These are phyloP conservation scores for Omphaloscelis lunosa DNA, from an alignment of 2,888 invertebrate species.

Conservation along the genomic window DNA sequence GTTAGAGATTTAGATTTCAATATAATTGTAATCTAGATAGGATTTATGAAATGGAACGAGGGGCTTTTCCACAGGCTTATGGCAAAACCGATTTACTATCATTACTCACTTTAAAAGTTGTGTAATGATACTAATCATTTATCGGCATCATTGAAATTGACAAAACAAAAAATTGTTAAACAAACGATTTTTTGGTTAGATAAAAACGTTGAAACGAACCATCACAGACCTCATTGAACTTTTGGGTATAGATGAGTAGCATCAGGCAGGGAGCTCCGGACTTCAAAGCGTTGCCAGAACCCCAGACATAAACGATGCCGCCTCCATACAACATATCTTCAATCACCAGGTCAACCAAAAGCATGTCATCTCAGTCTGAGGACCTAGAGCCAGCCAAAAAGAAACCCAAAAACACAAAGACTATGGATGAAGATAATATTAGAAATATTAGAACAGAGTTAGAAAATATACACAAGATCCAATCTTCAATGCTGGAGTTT, in stretches of 20 bases:
- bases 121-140: background rate
- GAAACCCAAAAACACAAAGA: background rate
- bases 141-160: background rate
- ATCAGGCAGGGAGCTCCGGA: background rate
- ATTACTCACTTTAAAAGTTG: background rate
- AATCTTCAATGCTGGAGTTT: background rate
- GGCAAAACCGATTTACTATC: background rate
- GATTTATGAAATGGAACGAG: constrained; percentile 56
- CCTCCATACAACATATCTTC: background rate
- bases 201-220: constrained; percentile 1
- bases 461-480: background rate
- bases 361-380: background rate
- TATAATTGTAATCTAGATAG: constrained; percentile 64
- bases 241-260: constrained; percentile 1
- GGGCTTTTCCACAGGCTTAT: constrained; percentile 50
- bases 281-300: background rate
- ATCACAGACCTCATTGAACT: background rate
- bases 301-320: background rate
- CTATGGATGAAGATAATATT: background rate
- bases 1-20: constrained; percentile 49
- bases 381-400: constrained; percentile 14
- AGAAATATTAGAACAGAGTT: background rate
- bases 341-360: background rate
- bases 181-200: constrained; percentile 4
- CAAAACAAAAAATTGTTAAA: background rate